phyloP scores from a whole-genome alignment of 2,797 vertebrate genomes.

The Knipowitschia caucasica region DNA sequence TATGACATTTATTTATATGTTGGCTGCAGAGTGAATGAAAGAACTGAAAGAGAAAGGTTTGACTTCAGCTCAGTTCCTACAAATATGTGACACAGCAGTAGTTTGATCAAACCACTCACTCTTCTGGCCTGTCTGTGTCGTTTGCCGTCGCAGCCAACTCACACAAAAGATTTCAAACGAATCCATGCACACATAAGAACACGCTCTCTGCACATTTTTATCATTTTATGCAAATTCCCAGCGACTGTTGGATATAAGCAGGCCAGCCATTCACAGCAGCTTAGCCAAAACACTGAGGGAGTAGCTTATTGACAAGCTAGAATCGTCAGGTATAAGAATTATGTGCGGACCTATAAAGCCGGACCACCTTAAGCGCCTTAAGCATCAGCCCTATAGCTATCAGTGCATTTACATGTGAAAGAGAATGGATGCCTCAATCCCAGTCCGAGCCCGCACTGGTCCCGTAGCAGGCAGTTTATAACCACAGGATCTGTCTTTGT shows the following conservation, averaged over 20 bases:
- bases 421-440: too few species aligned
- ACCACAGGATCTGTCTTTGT: too few species aligned
- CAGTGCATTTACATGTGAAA: too few species aligned
- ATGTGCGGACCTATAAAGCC: conserved; percentile 32
- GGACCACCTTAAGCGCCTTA: conserved; percentile 57
- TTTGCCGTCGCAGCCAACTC: conserved; percentile 27
- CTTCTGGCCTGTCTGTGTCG: conserved; percentile 36
- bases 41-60: too few species aligned
- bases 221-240: conserved; percentile 45
- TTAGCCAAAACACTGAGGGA: conserved; percentile 42
- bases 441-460: too few species aligned
- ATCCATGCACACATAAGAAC: conserved; percentile 30
- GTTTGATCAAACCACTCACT: conserved; percentile 21
- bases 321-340: conserved; percentile 34
- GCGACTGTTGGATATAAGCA: conserved; percentile 40
- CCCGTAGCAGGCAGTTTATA: too few species aligned
- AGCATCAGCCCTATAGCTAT: conserved; percentile 33
- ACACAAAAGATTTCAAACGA: conserved; percentile 12
- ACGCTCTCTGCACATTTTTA: conserved; percentile 11
- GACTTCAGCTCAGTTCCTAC: not conserved
- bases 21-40: too few species aligned
- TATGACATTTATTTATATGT: too few species aligned
- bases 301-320: conserved; percentile 40
- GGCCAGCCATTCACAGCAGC: conserved; percentile 38
- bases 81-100: not conserved